Evolutionary conservation across 2,113 vertebrate species (phyloP), one percentile per base, ranked within the genome.

Genomic region (Sapayoa aenigma): DNA sequence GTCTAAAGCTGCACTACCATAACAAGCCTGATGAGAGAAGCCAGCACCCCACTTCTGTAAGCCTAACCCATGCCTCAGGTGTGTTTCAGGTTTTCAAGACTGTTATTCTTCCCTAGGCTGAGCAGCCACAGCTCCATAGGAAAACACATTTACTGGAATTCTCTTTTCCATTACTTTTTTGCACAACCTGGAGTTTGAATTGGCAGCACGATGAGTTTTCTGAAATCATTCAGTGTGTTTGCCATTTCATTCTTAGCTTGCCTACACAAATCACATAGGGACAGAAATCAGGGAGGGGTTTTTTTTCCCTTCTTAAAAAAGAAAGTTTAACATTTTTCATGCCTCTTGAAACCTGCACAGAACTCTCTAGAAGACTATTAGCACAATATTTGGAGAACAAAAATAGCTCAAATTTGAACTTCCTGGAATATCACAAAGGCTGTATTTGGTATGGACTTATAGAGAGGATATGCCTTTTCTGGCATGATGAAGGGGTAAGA

Each of bases 311-410:
- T 59, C 39, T 52, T 79, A 78, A 78, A 68, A 44, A 72, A 89
- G n/a, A 55, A 87, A 92, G 39, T 71, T 28, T 52, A 75, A 80
- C 3, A 9, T 14, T 55, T 92, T 87, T 62, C 55, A 76, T 62
- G 17, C 15, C 19, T 83, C 30, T 46, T 91, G 46, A 72, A 87
- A 88, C 22, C 66, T 19, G 8, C 44, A 73, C 25, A 9, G 52
- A 69, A 68, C 20, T 35, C 28, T 69, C 33, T 5, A 33, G 24
- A 84, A 84, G 31, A 72, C 24, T 78, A 42, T 86, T 75, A 76
- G 39, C 53, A 85, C 33, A 85, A 63, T 91, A 93, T 59, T 49
- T 95, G 55, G 42, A 79, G 75, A 94, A 93, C 42, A 90, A 80
- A 85, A 91, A 71, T 77, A 91, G 75, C 75, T 85, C 39, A 28